Base-by-base conservation (phyloP, 2,113 vertebrate genomes). In the Picathartes gymnocephalus region DNA sequence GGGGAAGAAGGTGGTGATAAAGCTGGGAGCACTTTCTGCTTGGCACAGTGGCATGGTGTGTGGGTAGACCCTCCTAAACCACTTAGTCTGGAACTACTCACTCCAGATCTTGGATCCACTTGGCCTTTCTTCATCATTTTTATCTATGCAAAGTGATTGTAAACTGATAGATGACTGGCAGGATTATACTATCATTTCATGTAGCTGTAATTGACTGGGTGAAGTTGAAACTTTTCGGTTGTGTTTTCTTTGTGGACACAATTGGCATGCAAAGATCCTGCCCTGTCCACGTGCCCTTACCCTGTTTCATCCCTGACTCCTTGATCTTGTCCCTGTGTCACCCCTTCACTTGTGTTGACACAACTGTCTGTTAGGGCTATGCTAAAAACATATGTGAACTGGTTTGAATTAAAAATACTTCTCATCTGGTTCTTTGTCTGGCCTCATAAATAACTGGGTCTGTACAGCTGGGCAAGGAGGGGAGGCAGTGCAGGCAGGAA, bases 371-470 rank as follows among this genome's bases (percentile, higher is more conserved):
- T 60, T 71, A 60, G 40, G 58, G 44, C 39, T 86, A 3, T 62
- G 83, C 77, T 84, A 60, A 81, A 92, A 91, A 71, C 90, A 95
- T 88, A 77, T 83, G 88, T 65, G 95, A 77, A 22, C 81, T 93
- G 96, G 81, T 92, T 95, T 92, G 88, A 92, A 95, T 94, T 95
- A 96, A 72, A 91, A 92, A 20, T 64, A 11, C 30, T 93, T 77
- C 81, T 92, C 81, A 90, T 93, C 47, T 91, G 84, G 64, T 91
- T 91, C 81, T 89, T 95, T 5, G 6, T 94, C 92, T 96, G 81
- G 87, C 61, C 57, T 87, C 69, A 30, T 87, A 87, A 96, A 91
- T 79, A 66, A 71, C 23, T 62, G 39, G 33, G 21, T 79, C 87
- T 92, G 78, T 84, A 60, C 69, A 89, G 60, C 90, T 81, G 87